Percentiles rank a stretch among this genome's conserved stretches.
Conservation (phyloP, 2,113 vertebrate genomes). For the Misgurnus anguillicaudatus region DNA sequence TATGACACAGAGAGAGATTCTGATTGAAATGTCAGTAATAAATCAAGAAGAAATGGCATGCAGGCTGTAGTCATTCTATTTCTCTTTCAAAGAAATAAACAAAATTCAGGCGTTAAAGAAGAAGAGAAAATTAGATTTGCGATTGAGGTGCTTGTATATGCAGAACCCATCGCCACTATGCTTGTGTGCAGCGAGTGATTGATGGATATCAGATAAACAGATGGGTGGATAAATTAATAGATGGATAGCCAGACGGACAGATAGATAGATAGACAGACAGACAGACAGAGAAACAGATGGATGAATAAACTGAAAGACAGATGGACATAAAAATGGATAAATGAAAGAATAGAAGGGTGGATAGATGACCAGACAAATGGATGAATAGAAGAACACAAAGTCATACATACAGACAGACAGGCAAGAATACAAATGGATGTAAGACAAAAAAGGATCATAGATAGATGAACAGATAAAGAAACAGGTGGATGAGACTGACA, state of each 20-base stretch:
- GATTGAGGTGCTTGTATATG: no score
- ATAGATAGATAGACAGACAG: no score
- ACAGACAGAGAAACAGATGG: no score
- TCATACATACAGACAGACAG: not conserved
- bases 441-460: not conserved
- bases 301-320: no score
- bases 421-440: not conserved
- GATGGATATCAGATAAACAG: not conserved
- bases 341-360: no score
- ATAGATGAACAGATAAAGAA: not conserved
- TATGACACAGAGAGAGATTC: not conserved
- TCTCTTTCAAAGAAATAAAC: no score
- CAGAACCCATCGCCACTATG: no score
- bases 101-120: not conserved
- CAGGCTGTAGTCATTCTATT: not conserved
- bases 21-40: constrained; percentile 26
- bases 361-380: no score
- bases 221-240: no score
- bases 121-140: not conserved
- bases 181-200: not conserved
- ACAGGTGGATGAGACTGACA: not conserved
- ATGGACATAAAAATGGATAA: no score
- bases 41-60: constrained; percentile 12
- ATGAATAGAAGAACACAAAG: not conserved
- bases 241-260: no score